phyloP scores from a whole-genome alignment of 2,797 vertebrate genomes.

The Microhierax caerulescens region DNA sequence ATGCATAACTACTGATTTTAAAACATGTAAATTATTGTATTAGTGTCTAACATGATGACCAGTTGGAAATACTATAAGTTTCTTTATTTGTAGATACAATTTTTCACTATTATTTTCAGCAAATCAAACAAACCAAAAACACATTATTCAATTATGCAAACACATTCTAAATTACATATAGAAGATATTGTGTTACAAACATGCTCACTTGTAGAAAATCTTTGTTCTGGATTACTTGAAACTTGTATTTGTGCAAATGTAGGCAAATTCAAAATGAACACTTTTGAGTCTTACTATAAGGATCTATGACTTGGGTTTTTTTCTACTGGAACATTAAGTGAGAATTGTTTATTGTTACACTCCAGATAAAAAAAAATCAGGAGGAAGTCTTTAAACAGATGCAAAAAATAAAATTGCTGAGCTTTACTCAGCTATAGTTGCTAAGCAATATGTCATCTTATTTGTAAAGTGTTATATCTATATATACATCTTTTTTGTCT shows the following conservation, averaged over 20 bases:
- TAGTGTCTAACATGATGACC: background rate
- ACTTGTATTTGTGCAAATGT: background rate
- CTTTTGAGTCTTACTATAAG: background rate
- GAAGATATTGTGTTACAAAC: background rate
- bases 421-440: background rate
- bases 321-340: background rate
- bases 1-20: background rate
- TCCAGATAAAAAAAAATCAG: background rate
- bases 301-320: background rate
- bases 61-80: background rate
- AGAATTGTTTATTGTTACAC: background rate
- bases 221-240: background rate
- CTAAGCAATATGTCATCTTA: background rate
- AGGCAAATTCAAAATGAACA: background rate
- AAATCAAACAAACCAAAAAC: background rate
- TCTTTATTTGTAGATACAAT: background rate
- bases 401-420: background rate
- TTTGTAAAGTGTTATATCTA: background rate
- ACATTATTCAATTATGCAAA: background rate
- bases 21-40: background rate
- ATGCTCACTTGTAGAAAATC: background rate
- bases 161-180: background rate
- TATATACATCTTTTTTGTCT: background rate
- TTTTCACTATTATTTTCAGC: background rate
- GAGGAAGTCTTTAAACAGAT: background rate